Percentiles rank a stretch among this genome's conserved stretches.
phyloP scores from a whole-genome alignment of 2,113 vertebrate genomes.

The Sphaerodactylus townsendi region DNA sequence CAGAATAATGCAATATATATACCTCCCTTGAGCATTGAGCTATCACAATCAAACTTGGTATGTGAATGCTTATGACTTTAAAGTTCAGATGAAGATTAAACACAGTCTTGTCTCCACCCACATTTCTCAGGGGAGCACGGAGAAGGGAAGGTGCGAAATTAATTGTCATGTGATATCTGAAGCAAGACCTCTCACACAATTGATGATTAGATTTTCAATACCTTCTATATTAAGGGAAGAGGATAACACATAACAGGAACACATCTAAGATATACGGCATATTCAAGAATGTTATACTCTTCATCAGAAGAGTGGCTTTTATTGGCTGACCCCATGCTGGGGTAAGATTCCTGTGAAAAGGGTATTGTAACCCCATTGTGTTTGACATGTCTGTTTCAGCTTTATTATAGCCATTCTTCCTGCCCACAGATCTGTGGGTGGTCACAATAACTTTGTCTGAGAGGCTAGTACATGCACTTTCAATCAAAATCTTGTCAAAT shows the following conservation, averaged over 20 bases:
- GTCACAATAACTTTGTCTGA: constrained; percentile 6
- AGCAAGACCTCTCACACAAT: neutral
- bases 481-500: constrained; percentile 21
- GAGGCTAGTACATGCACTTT: constrained; percentile 12
- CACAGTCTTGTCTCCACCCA: neutral
- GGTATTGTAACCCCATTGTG: neutral
- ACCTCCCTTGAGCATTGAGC: neutral
- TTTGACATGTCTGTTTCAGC: constrained; percentile 14
- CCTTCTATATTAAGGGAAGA: neutral
- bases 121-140: neutral
- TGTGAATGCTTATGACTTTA: neutral
- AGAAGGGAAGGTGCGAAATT: neutral
- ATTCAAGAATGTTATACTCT: neutral
- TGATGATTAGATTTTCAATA: neutral
- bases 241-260: neutral
- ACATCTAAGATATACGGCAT: neutral
- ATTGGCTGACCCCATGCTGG: neutral
- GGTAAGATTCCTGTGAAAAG: constrained; percentile 9
- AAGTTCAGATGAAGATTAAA: neutral
- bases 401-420: constrained; percentile 12
- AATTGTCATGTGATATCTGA: neutral
- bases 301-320: neutral
- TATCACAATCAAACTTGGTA: neutral
- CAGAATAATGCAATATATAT: neutral
- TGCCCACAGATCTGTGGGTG: constrained; percentile 7